Evolutionary conservation across 2,888 invertebrate genomes (phyloP).

Genomic region (Muschampia plurimacula): DNA sequence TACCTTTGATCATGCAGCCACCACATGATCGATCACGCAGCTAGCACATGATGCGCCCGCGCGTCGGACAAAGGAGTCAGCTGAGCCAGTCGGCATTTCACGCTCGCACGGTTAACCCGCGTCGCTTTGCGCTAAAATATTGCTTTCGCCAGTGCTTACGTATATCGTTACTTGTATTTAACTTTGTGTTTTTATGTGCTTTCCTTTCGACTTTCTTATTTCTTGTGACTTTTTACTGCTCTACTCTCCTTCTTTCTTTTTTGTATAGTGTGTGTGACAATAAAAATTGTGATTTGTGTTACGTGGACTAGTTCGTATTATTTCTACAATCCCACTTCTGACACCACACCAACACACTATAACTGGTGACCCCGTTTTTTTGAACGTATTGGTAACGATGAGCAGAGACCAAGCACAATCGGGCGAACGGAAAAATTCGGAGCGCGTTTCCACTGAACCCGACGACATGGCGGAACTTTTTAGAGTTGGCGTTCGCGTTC

Average conservation of each 20-base stretch:
- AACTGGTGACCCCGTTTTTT: neutral
- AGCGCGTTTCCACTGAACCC: neutral
- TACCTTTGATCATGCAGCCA: neutral
- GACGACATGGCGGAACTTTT: conserved; percentile 1
- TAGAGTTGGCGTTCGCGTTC: neutral
- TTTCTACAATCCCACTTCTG: too few relatives aligned
- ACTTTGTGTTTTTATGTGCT: too few relatives aligned
- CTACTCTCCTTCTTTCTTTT: too few relatives aligned
- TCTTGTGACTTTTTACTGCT: too few relatives aligned
- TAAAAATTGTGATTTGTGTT: neutral
- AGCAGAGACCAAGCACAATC: neutral
- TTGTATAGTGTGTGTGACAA: neutral
- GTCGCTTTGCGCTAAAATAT: neutral
- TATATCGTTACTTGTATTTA: too few relatives aligned
- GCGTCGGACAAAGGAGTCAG: neutral
- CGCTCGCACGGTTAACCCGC: neutral
- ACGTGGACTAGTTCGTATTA: neutral
- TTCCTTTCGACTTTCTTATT: too few relatives aligned
- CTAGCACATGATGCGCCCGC: neutral
- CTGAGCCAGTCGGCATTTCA: neutral
- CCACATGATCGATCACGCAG: neutral
- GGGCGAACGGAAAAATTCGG: neutral
- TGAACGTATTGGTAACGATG: neutral
- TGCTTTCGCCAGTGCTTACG: neutral
- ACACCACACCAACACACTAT: neutral